phyloP scores from a whole-genome alignment of 2,797 vertebrate species.

The Pseudotriccus pelzelni region DNA sequence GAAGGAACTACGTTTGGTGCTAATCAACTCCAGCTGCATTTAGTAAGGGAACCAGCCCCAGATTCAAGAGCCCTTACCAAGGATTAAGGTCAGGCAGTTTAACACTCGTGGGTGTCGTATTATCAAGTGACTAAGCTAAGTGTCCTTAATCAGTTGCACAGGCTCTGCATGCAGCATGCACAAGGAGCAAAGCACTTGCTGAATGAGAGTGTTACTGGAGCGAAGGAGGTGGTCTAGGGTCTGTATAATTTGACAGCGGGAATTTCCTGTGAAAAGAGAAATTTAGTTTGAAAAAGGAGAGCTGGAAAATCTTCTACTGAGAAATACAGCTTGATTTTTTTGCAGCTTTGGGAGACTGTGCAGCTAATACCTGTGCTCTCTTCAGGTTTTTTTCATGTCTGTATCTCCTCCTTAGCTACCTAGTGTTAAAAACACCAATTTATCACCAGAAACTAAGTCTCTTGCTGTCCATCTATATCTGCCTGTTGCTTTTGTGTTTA shows the following conservation, averaged over 20 bases:
- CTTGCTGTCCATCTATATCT: not conserved
- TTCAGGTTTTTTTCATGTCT: not conserved
- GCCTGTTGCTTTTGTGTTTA: not conserved
- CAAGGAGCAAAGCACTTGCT: not conserved
- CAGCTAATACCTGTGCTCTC: too few relatives aligned
- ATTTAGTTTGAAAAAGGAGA: not conserved
- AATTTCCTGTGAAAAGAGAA: not conserved
- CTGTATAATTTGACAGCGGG: not conserved
- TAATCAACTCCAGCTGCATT: not conserved
- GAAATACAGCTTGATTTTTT: not conserved
- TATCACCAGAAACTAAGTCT: not conserved
- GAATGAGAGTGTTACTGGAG: not conserved
- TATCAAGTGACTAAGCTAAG: not conserved
- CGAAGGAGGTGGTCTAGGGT: not conserved
- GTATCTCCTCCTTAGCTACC: not conserved
- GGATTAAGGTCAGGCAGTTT: not conserved
- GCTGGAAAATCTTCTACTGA: not conserved
- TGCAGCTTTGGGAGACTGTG: not conserved
- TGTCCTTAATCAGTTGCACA: not conserved
- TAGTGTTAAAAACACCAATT: fast-evolving
- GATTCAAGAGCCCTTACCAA: not conserved
- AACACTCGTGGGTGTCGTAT: not conserved
- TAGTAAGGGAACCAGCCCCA: not conserved
- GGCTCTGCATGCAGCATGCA: not conserved
- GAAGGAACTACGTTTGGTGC: not conserved